phyloP scores from a whole-genome alignment of 2,888 invertebrate genomes.

The Apoda limacodes region DNA sequence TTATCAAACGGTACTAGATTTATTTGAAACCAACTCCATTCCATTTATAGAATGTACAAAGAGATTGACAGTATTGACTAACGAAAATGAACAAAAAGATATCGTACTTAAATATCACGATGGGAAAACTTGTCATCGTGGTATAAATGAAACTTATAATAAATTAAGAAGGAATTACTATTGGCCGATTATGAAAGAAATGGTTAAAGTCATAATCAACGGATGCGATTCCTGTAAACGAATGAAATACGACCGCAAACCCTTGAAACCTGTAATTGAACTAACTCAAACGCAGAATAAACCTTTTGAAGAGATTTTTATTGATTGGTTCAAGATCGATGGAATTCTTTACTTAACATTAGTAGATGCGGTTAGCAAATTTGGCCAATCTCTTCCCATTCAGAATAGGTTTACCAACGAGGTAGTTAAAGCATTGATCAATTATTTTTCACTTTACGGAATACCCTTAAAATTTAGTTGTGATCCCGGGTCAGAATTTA shows the following conservation, averaged over 20 bases:
- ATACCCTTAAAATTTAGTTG: constrained; percentile 2
- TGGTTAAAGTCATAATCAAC: constrained; percentile 10
- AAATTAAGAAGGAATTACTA: constrained; percentile 7
- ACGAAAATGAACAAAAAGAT: constrained; percentile 6
- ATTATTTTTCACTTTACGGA: constrained; percentile 19
- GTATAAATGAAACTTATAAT: constrained; percentile 9
- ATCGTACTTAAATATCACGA: constrained; percentile 7
- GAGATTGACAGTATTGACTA: too few relatives aligned
- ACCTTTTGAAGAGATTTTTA: constrained; percentile 8
- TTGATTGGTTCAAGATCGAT: constrained; percentile 7
- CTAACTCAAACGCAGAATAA: constrained; percentile 6
- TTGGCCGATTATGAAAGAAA: constrained; percentile 14
- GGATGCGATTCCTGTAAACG: constrained; percentile 10
- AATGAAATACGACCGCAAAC: constrained; percentile 7
- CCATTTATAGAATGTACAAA: too few relatives aligned
- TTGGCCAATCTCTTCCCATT: too few relatives aligned
- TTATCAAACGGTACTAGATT: too few relatives aligned
- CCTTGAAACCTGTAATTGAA: constrained; percentile 4
- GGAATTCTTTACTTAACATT: constrained; percentile 7
- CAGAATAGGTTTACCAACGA: too few relatives aligned
- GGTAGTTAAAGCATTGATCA: too few relatives aligned
- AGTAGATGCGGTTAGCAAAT: constrained; percentile 8
- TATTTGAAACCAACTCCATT: too few relatives aligned
- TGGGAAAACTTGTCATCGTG: constrained; percentile 13
- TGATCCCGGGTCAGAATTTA: constrained; percentile 7